Conservation (phyloP, 2,113 vertebrate genomes). For the Aphyosemion australe region DNA sequence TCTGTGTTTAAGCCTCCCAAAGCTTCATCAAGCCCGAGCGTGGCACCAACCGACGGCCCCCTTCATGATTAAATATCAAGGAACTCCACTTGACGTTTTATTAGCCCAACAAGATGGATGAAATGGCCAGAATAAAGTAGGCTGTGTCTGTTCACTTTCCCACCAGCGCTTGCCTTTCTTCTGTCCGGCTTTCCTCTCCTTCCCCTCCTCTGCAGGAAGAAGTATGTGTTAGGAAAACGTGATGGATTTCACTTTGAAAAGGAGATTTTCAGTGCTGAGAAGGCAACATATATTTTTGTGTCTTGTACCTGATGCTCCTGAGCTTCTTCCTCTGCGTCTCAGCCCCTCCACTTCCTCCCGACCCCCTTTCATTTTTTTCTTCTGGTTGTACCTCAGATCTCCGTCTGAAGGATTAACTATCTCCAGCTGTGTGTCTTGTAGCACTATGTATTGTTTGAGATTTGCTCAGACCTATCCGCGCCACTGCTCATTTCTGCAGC, state of each 20-base stretch:
- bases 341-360: constrained; percentile 16
- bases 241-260: constrained; percentile 67
- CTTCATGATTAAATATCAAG: constrained; percentile 88
- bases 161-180: constrained; percentile 64
- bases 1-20: constrained; percentile 60
- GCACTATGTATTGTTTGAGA: constrained; percentile 65
- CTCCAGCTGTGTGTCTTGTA: constrained; percentile 67
- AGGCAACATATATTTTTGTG: constrained; percentile 56
- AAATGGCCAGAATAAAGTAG: constrained; percentile 85
- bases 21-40: constrained; percentile 57
- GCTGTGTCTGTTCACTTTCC: constrained; percentile 78
- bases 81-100: constrained; percentile 87
- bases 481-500: constrained; percentile 62
- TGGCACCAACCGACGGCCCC: constrained; percentile 55
- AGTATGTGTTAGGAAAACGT: constrained; percentile 71
- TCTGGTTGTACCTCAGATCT: constrained; percentile 55
- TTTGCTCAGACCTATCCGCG: constrained; percentile 55
- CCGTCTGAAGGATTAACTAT: constrained; percentile 71
- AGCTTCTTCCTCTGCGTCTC: constrained; percentile 30
- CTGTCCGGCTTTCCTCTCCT: constrained; percentile 52
- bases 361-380: constrained; percentile 16
- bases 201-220: constrained; percentile 50
- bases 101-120: constrained; percentile 93
- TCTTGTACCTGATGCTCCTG: constrained; percentile 68
- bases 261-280: constrained; percentile 50